Evolutionary conservation across 92 coral and sea anemone genomes (phyloP), one percentile per base, ranked within the genome.

Genomic region (Phenganax subtilis): DNA sequence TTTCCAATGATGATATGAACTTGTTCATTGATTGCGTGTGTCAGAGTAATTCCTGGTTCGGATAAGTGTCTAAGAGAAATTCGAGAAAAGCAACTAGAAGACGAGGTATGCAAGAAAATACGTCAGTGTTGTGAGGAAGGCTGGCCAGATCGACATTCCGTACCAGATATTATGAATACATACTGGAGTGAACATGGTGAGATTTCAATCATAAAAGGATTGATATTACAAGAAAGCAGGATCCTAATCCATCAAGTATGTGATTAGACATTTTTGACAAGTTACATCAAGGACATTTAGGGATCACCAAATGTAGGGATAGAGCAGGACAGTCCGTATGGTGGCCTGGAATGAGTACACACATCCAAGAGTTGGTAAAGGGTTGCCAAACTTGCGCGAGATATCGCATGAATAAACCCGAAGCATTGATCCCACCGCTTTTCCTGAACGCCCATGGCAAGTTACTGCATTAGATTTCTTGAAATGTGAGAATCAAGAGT

Each of bases 381-480:
- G 74, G 47, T 57, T 88, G 87, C 79, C 81, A 84, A 14, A 64
- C 65, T 7, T 88, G 87, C 59, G 71, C 85, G 75, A 88, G 84
- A 55, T 64, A 67, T 12, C 47, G 72, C 20, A 54, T 55, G 51
- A 89, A 86, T 76, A 70, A 81, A 12, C 88, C 80, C 25, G 88
- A 89, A 65, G 84, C 88, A 27, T 77, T 74, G 82, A 85, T 85
- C 64, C 87, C 14, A 57, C 87, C 16, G 67, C 83, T 9, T 59
- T 85, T 20, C 87, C 88, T 17, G 87, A 84, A 73, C 69, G 78
- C 62, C 88, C 89, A 7, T 86, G 91, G 89, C 88, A 86, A 60
- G 86, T 83, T 72, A 80, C 86, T 30, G 91, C 80, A 25, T 57
- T 82, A 51, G 87, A 89, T 52, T 51, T 84, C 44, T 89, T 86